Base-by-base conservation (phyloP, 1,140 invertebrate species). In the Drosophila nigromelanica region DNA sequence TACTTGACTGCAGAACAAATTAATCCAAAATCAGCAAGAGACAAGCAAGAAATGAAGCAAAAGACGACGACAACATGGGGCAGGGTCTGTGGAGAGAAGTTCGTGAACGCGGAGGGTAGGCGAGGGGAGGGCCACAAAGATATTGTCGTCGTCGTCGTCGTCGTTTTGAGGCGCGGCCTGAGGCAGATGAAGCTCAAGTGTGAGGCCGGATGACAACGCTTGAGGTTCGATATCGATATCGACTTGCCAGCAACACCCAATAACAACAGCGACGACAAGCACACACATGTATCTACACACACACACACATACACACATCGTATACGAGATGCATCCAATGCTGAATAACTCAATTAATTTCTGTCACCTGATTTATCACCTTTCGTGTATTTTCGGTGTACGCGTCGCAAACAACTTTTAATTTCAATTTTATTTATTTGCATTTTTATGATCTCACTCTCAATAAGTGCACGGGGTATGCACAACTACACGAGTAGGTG, bases 321-420 rank as follows among this genome's bases (percentile, higher is more conserved):
- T 35, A 15, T 54, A n/a, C 62, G 58, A 50, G 81, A 62, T 71
- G 68, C 80, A 69, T 59, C 73, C 76, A 80, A 85, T 80, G 80
- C 67, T 81, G 81, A 91, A 91, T 91, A 91, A 89, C 89, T 91
- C 89, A 91, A 91, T 91, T 91, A 91, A 91, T 91, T 91, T 91
- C 75, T 91, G 89, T 91, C 89, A 83, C 89, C 89, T 91, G 89
- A 91, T 91, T 91, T 91, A 91, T 91, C 89, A 91, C 89, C 89
- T 87, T 80, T 80, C 73, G 73, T 78, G 76, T 86, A 69, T 78
- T 70, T 74, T 76, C 39, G 63, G 52, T 73, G 74, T 64, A 61
- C 47, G 58, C 58, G 40, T 52, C 52, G 71, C 70, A 58, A 78
- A 69, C 78, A 78, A 78, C 89, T 90, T 87, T 90, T 90, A 87